Conservation (phyloP, 2,888 invertebrate genomes). For the Ennomos fuscantarius region DNA sequence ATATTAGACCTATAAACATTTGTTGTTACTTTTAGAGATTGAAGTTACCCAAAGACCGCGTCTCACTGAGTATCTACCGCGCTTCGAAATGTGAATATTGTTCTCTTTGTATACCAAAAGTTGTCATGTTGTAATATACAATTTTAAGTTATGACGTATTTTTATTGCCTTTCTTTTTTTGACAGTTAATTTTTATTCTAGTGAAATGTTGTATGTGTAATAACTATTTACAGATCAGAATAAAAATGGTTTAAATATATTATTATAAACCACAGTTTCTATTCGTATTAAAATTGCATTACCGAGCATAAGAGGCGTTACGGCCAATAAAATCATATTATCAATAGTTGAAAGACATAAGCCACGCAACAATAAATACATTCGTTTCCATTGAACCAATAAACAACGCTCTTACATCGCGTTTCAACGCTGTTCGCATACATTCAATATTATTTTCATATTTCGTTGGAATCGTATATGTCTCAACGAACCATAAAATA, state of each 20-base stretch:
- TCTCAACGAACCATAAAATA: slow-evolving; percentile 56
- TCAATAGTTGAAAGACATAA: slow-evolving; percentile 35
- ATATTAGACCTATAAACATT: too few species aligned
- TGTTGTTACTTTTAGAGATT: neutral
- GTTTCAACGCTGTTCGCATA: slow-evolving; percentile 41
- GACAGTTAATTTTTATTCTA: too few species aligned
- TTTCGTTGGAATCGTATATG: slow-evolving; percentile 54
- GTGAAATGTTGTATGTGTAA: too few species aligned
- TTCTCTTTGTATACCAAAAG: too few species aligned
- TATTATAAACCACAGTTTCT: neutral
- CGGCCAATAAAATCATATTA: slow-evolving; percentile 16
- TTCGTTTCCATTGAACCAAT: slow-evolving; percentile 45
- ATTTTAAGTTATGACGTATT: too few species aligned
- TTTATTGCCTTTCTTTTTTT: too few species aligned
- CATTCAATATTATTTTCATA: slow-evolving; percentile 54
- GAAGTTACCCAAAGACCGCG: neutral
- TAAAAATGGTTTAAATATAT: neutral
- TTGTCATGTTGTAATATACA: too few species aligned
- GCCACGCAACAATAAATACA: slow-evolving; percentile 36
- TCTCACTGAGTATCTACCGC: neutral
- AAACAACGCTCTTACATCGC: slow-evolving; percentile 44
- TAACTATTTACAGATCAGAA: neutral
- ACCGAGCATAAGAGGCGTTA: slow-evolving; percentile 14
- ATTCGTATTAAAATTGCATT: slow-evolving; percentile 9
- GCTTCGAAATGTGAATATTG: neutral